A percentile compares a stretch with the other conserved stretches of the same genome.
phyloP scores from a whole-genome alignment of 2,888 invertebrate genomes.

The Miltochrista miniata region DNA sequence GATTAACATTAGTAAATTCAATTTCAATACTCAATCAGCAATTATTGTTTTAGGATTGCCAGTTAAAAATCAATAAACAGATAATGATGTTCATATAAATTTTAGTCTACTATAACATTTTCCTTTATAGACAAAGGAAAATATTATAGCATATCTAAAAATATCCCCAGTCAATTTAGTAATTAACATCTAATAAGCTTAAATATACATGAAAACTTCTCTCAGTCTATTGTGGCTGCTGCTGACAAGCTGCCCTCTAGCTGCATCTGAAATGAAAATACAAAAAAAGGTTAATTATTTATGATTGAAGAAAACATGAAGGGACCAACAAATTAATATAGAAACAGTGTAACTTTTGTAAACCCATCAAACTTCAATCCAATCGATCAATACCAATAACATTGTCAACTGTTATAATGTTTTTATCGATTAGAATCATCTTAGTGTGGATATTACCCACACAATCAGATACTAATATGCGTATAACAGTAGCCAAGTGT shows the following conservation, averaged over 20 bases:
- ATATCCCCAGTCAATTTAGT: too few relatives aligned
- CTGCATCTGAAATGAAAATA: conserved; percentile 36
- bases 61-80: too few relatives aligned
- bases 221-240: conserved; percentile 14
- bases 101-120: too few relatives aligned
- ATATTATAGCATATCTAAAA: too few relatives aligned
- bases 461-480: conserved; percentile 56
- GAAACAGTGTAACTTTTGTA: conserved; percentile 11
- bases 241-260: not conserved
- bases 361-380: conserved; percentile 15
- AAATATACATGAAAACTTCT: conserved; percentile 33
- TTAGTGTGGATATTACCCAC: conserved; percentile 39
- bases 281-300: too few relatives aligned
- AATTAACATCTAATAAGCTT: too few relatives aligned
- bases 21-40: too few relatives aligned
- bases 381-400: conserved; percentile 66
- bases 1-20: too few relatives aligned
- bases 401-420: conserved; percentile 53
- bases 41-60: too few relatives aligned
- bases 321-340: conserved; percentile 6
- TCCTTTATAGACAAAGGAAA: too few relatives aligned
- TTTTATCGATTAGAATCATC: conserved; percentile 62
- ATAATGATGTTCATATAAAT: too few relatives aligned
- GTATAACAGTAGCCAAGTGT: conserved; percentile 59
- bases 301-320: too few relatives aligned